phyloP scores from a whole-genome alignment of 2,888 invertebrate species.

The Nipponacmea schrenckii region DNA sequence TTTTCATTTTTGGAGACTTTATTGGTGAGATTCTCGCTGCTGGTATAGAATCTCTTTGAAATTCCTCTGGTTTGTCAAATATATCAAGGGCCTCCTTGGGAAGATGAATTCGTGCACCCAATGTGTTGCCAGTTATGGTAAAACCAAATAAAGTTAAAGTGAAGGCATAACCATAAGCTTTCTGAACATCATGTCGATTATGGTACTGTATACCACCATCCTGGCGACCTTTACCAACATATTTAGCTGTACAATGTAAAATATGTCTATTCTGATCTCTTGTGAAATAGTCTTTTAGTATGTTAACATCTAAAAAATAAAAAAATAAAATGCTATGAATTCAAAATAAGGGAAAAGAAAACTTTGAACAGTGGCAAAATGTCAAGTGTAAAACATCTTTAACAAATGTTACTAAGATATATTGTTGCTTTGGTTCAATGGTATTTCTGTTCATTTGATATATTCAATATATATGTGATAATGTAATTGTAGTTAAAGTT shows the following conservation, averaged over 20 bases:
- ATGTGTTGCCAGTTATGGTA: conserved; percentile 57
- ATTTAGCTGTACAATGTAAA: conserved; percentile 63
- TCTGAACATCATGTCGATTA: conserved; percentile 37
- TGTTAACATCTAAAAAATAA: conserved; percentile 10
- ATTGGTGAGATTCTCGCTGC: background rate
- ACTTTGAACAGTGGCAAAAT: too few species aligned
- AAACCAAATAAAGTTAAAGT: conserved; percentile 54
- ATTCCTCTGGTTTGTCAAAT: conserved; percentile 54
- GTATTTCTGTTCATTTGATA: too few species aligned
- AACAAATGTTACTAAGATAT: too few species aligned
- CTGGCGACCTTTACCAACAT: conserved; percentile 46
- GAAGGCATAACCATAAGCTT: conserved; percentile 49
- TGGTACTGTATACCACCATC: conserved; percentile 46
- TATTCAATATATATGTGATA: too few species aligned
- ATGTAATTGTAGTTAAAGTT: too few species aligned
- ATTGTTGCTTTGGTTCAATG: too few species aligned
- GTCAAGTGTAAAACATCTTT: too few species aligned
- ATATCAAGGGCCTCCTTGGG: conserved; percentile 43
- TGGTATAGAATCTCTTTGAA: conserved; percentile 24
- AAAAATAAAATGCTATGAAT: background rate
- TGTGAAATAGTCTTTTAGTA: conserved; percentile 18
- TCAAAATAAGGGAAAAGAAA: background rate
- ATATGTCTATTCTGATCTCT: conserved; percentile 11
- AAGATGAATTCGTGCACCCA: conserved; percentile 62
- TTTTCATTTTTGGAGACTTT: background rate